Evolutionary conservation across 2,113 vertebrate species (phyloP), one percentile per base, ranked within the genome.

Genomic region (Microtus pennsylvanicus): DNA sequence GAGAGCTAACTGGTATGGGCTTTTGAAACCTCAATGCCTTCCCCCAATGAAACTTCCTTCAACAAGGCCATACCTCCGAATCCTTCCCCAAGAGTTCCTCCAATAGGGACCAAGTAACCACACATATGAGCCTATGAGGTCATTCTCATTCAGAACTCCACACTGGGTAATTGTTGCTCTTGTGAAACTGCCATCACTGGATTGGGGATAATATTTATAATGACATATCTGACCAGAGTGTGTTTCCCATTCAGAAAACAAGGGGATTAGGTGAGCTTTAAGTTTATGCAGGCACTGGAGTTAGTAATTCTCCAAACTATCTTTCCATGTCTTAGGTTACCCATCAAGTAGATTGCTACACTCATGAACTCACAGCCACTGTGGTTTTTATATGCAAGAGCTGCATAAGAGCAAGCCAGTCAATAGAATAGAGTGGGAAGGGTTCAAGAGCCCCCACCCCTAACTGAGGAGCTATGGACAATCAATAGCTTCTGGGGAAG

Each of bases 301-400:
- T 82, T 52, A 80, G 5, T 81, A 69, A 4, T 16, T 91, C 19
- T 33, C 3, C 42, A 90, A 74, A 83, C 85, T 67, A 91, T 76
- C n/a, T 16, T 89, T 90, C 35, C 61, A 55, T 87, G 74, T 28
- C 21, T 93, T 93, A 65, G 5, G 87, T 91, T 91, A 83, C 8
- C 70, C 67, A 78, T 38, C 52, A 58, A 19, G 33, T n/a, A 81
- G 17, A 55, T 11, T 55, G 33, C 11, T 81, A 58, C 8, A n/a
- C 10, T 81, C 10, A 58, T 81, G 78, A 81, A 58, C 52, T 81
- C 78, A 81, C 11, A 58, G 33, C 11, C 35, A 2, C 80, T 38
- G 22, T 82, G 22, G 33, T 82, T 82, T 82, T 81, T 82, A 13
- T 61, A 38, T 38, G 35, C 2, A 82, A 82, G 80, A 61, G 33